Conservation (phyloP, 2,797 vertebrate species). For the Nyctalus aviator region DNA sequence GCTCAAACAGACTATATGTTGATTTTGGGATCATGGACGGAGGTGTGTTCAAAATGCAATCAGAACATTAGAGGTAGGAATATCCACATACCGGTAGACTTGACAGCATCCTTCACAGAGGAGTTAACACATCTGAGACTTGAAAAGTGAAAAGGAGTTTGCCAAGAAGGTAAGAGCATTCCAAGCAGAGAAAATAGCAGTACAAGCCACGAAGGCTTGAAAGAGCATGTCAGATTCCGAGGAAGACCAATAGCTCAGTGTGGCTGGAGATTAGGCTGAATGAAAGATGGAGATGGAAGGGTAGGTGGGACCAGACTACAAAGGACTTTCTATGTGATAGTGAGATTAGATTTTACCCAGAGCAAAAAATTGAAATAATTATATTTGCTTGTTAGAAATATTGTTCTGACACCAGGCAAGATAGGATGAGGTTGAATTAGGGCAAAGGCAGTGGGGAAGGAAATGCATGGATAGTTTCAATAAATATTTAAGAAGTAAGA, state of each 20-base stretch:
- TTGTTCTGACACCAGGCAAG: slow-evolving; percentile 12
- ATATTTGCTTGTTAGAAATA: slow-evolving; percentile 15
- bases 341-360: slow-evolving; percentile 1
- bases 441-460: background rate
- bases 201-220: background rate
- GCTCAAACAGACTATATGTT: background rate
- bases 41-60: slow-evolving; percentile 29
- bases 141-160: slow-evolving; percentile 41
- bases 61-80: background rate
- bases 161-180: slow-evolving; percentile 16
- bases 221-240: background rate
- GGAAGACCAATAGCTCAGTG: background rate
- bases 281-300: background rate
- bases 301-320: background rate
- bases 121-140: background rate
- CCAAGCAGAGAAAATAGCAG: background rate
- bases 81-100: background rate
- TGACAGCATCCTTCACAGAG: background rate
- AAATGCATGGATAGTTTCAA: background rate
- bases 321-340: background rate
- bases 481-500: background rate
- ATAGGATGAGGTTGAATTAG: background rate
- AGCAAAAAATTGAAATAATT: slow-evolving; percentile 5
- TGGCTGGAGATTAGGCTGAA: background rate
- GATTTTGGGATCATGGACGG: background rate